Evolutionary conservation across 64 coral and sea anemone genomes (phyloP).

Genomic region (Actinia equina): DNA sequence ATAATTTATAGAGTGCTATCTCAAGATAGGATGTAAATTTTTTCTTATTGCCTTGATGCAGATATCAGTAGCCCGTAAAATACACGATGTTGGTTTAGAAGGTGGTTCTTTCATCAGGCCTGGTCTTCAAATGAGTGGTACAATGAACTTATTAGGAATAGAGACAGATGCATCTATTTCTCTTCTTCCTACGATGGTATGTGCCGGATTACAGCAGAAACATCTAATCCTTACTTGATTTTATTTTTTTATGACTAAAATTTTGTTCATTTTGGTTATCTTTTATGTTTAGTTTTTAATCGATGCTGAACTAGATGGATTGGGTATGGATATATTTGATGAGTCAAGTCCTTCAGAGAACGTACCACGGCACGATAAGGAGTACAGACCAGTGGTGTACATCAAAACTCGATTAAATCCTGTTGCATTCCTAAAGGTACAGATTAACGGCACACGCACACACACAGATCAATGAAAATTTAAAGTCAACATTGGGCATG

Average conservation of each 20-base stretch:
- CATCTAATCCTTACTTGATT: neutral
- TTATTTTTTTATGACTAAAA: neutral
- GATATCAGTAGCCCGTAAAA: conserved; percentile 70
- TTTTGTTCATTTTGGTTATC: neutral
- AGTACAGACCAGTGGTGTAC: conserved; percentile 55
- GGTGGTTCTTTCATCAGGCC: conserved; percentile 64
- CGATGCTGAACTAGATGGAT: conserved; percentile 69
- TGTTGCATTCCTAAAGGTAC: conserved; percentile 79
- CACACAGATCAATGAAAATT: too few species aligned
- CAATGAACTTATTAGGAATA: conserved; percentile 77
- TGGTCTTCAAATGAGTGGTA: conserved; percentile 75
- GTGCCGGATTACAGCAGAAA: neutral
- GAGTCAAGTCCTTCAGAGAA: conserved; percentile 44
- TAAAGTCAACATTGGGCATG: too few species aligned
- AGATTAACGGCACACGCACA: too few species aligned
- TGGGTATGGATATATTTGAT: conserved; percentile 30
- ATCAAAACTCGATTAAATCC: conserved; percentile 79
- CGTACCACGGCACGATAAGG: neutral
- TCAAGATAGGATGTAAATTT: too few species aligned
- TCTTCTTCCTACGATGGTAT: conserved; percentile 78
- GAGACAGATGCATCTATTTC: conserved; percentile 65
- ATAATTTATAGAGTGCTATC: too few species aligned
- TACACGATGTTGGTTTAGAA: conserved; percentile 42
- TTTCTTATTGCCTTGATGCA: neutral
- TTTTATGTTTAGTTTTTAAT: conserved; percentile 57